Conservation (phyloP, 2,797 vertebrate species). For the Pipistrellus pipistrellus region DNA sequence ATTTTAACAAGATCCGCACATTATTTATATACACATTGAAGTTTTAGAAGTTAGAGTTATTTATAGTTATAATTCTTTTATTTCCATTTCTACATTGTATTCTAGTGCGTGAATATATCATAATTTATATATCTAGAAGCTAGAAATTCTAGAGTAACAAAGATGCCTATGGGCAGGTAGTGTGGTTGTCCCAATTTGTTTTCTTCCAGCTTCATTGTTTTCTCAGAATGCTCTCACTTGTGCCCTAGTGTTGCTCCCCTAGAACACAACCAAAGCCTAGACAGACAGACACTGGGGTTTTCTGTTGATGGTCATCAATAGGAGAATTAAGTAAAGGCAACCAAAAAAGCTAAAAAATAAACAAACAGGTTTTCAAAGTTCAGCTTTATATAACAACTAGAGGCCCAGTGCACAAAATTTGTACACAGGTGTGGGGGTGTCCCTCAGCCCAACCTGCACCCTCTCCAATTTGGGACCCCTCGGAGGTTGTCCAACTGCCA, state of each 20-base stretch:
- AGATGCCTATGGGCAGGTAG: not conserved
- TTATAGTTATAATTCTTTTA: not conserved
- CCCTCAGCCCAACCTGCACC: no score
- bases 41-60: not conserved
- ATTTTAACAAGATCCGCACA: not conserved
- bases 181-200: not conserved
- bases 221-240: not conserved
- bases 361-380: not conserved
- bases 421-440: no score
- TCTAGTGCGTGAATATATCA: not conserved
- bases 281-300: not conserved
- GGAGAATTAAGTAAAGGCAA: constrained; percentile 8
- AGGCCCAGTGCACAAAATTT: no score
- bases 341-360: not conserved
- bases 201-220: not conserved
- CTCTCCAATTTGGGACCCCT: no score
- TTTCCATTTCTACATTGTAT: not conserved
- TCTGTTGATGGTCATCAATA: not conserved
- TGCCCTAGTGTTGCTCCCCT: not conserved
- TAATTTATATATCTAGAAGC: not conserved
- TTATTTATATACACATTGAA: constrained; percentile 27
- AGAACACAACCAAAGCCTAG: not conserved
- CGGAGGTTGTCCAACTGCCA: no score
- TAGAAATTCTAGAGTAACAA: constrained; percentile 16
- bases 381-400: not conserved